Evolutionary conservation across 2,888 invertebrate species (phyloP), one percentile per base, ranked within the genome.

Genomic region (Antheraea yamamai): DNA sequence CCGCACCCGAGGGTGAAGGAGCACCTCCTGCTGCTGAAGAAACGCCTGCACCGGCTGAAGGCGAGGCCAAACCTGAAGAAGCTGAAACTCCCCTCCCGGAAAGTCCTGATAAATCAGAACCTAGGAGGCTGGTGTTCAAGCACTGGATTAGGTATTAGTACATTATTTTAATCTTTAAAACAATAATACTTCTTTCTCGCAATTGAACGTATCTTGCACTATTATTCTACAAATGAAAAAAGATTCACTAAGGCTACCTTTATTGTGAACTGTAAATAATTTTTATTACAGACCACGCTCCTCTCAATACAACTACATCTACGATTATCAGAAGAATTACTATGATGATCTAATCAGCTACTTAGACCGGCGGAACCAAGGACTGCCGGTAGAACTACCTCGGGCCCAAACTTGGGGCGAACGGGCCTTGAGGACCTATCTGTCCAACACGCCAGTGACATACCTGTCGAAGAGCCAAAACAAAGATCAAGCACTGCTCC

Each of bases 391-490:
- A 73, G 98, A 98, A 82, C 95, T 95, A 77, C 98, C 98, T 2
- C 95, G 96, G 75, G 96, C 98, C 23, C 97, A 98, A 91, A 98
- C 97, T 52, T 98, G 98, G 98, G 97, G 97, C 73, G 98, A 98
- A 90, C 96, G 98, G 75, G 97, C 96, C 66, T 95, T 98, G 77
- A 95, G 98, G 81, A 97, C 97, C 16, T 97, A 97, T 91, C 84
- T 94, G 74, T 85, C 91, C 79, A 96, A 97, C 75, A 96, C 96
- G 85, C 96, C 97, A 77, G 97, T 97, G 96, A 96, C 96, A 52
- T 96, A 96, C 88, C 92, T 96, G 75, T 96, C 96, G 74, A 93
- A 96, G 78, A 93, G 96, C 76, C 96, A 96, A 55, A 96, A 95
- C 89, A 83, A 91, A 80, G 96, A 96, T 85, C 88, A 91, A 72